Evolutionary conservation across 2,113 vertebrate genomes (phyloP).

Genomic region (Circaetus gallicus): DNA sequence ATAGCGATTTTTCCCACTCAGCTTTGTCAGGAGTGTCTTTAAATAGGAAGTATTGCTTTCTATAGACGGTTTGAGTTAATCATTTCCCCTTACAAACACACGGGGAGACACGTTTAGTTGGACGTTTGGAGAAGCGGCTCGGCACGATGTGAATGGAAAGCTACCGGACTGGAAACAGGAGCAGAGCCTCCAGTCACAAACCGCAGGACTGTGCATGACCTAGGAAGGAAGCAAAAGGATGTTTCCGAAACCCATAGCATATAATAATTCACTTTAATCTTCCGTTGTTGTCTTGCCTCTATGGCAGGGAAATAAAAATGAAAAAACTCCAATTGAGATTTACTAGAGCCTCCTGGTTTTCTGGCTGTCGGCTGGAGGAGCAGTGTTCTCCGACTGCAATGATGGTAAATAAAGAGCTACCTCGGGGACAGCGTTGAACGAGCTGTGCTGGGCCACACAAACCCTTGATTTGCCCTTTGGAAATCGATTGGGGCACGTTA

Average conservation of each 20-base stretch:
- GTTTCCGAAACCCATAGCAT: conserved; percentile 59
- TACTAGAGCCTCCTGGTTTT: background rate
- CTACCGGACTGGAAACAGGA: background rate
- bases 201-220: conserved; percentile 42
- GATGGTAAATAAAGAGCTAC: background rate
- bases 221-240: conserved; percentile 63
- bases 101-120: background rate
- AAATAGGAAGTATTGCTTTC: conserved; percentile 42
- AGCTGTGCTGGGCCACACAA: background rate
- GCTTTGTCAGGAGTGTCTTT: background rate
- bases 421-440: rapidly evolving
- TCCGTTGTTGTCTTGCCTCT: conserved; percentile 1
- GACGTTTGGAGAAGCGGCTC: background rate
- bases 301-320: background rate
- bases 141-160: conserved; percentile 8
- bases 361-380: background rate
- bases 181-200: background rate
- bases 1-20: background rate
- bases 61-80: conserved; percentile 5
- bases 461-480: background rate
- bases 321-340: background rate
- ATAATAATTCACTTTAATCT: conserved; percentile 67
- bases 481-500: rapidly evolving
- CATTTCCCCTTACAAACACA: conserved; percentile 27
- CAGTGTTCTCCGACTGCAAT: background rate